phyloP scores from a whole-genome alignment of 2,113 vertebrate species.

The Ochotona curzoniae region DNA sequence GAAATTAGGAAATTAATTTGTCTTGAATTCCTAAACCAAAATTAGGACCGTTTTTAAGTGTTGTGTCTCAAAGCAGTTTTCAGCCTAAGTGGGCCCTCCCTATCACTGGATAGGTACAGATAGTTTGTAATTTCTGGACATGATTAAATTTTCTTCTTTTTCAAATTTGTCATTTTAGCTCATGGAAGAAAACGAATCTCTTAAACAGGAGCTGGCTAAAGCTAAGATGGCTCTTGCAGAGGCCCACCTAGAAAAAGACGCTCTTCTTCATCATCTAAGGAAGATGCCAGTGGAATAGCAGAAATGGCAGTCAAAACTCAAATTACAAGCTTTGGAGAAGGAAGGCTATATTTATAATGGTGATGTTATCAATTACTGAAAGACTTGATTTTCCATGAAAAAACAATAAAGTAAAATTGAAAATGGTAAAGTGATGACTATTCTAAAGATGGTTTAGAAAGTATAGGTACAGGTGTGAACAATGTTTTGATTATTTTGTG shows the following conservation, averaged over 20 bases:
- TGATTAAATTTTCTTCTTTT: slow-evolving; percentile 52
- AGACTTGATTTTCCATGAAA: slow-evolving; percentile 56
- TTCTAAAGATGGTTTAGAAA: slow-evolving; percentile 60
- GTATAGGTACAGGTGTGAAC: slow-evolving; percentile 49
- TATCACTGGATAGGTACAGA: neutral
- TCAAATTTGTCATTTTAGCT: slow-evolving; percentile 86
- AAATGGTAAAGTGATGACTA: slow-evolving; percentile 50
- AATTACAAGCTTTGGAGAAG: slow-evolving; percentile 61
- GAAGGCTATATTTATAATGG: slow-evolving; percentile 61
- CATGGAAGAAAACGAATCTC: slow-evolving; percentile 96
- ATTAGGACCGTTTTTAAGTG: neutral
- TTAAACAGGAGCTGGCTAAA: slow-evolving; percentile 95
- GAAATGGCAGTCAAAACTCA: slow-evolving; percentile 42
- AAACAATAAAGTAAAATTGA: slow-evolving; percentile 72
- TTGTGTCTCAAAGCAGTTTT: neutral
- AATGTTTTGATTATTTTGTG: slow-evolving; percentile 67
- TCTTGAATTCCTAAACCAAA: slow-evolving; percentile 31
- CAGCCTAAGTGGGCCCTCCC: neutral
- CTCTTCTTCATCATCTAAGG: slow-evolving; percentile 93
- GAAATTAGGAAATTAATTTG: slow-evolving; percentile 23
- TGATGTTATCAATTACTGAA: slow-evolving; percentile 53
- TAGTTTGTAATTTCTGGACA: slow-evolving; percentile 37
- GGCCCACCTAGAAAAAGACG: slow-evolving; percentile 95
- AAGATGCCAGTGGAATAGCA: slow-evolving; percentile 85
- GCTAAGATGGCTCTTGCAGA: slow-evolving; percentile 97